phyloP scores from a whole-genome alignment of 2,797 vertebrate species.

The Clangula hyemalis region DNA sequence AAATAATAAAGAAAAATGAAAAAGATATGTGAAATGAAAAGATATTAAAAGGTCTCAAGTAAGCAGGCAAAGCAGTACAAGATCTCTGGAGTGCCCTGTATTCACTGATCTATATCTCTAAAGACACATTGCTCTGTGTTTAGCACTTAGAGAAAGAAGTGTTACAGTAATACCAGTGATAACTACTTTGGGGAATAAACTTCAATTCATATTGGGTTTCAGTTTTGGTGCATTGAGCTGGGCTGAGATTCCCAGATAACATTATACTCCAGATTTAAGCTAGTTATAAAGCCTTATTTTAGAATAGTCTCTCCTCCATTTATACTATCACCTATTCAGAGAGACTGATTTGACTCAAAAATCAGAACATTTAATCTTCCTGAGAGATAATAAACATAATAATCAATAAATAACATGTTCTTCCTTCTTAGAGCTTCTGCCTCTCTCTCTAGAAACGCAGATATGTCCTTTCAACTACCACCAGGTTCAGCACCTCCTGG shows the following conservation, averaged over 20 bases:
- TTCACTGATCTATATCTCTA: not conserved
- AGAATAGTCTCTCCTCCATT: not conserved
- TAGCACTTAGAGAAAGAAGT: not conserved
- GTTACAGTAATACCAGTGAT: not conserved
- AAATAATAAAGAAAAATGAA: not conserved
- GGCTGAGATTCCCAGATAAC: not conserved
- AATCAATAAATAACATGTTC: not conserved
- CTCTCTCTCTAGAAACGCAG: not conserved
- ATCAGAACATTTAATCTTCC: not conserved
- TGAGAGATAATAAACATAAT: not conserved
- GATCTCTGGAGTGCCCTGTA: not conserved
- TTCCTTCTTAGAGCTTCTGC: not conserved
- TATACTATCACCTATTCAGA: not conserved
- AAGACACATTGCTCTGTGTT: not conserved
- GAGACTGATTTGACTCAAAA: not conserved
- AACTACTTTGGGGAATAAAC: not conserved
- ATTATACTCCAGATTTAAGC: not conserved
- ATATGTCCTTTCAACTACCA: not conserved
- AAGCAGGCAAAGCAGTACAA: not conserved
- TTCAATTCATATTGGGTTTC: not conserved
- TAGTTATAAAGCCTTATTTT: not conserved
- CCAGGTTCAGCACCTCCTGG: not conserved
- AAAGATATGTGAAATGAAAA: not conserved
- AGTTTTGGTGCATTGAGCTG: not conserved
- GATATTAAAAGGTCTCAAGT: not conserved